Conservation (phyloP, 2,797 vertebrate species). For the Cyclura pinguis region DNA sequence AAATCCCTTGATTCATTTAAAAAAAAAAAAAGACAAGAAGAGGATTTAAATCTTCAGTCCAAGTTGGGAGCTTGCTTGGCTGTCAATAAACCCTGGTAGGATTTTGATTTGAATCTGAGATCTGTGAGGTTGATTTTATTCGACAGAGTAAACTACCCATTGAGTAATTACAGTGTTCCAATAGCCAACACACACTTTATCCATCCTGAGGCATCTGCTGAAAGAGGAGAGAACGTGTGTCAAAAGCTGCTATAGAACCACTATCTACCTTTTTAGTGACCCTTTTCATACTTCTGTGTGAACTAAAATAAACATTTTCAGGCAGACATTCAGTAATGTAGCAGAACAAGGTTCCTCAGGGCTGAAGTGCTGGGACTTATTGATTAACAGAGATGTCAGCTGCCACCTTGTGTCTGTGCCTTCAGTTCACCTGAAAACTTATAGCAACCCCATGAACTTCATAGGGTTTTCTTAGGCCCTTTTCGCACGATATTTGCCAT, state of each 20-base stretch:
- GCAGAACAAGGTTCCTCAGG: neutral
- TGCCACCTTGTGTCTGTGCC: no score
- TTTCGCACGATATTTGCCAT: no score
- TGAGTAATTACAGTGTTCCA: neutral
- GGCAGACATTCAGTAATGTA: neutral
- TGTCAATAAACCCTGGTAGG: neutral
- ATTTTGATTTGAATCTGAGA: neutral
- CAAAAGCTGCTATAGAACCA: neutral
- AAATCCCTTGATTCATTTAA: neutral
- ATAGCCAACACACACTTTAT: neutral
- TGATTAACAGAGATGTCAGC: neutral
- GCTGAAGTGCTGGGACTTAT: neutral
- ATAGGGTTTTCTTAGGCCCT: no score
- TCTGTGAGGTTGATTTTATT: neutral
- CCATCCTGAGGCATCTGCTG: neutral
- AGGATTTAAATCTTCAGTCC: neutral
- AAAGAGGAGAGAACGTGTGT: neutral
- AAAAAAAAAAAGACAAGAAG: neutral
- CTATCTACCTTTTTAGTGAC: neutral
- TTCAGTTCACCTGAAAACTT: no score
- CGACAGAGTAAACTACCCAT: neutral
- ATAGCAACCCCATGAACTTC: no score
- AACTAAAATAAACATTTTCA: neutral
- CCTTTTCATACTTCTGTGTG: neutral
- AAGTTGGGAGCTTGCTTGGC: neutral